A percentile compares a stretch with the other conserved stretches of the same genome.
Conservation (phyloP, 2,113 vertebrate genomes). For the Pimephales promelas region DNA sequence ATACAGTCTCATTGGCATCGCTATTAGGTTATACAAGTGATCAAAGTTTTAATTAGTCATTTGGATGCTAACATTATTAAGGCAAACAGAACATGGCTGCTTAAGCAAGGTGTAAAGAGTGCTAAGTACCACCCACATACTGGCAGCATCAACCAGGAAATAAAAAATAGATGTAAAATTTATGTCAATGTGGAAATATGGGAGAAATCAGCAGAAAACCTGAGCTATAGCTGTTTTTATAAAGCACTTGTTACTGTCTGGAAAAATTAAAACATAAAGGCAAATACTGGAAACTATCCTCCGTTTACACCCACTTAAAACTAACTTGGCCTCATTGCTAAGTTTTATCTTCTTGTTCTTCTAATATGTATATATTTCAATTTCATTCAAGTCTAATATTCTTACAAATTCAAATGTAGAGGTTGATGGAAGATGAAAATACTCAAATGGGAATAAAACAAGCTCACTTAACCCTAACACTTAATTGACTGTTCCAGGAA, state of each 20-base stretch:
- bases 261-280: neutral
- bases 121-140: constrained; percentile 30
- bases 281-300: neutral
- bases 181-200: neutral
- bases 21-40: neutral
- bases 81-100: neutral
- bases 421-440: neutral
- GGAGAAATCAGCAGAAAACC: neutral
- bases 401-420: neutral
- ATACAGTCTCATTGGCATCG: neutral
- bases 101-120: constrained; percentile 9
- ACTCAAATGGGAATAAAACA: neutral
- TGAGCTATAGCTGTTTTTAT: neutral
- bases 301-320: neutral
- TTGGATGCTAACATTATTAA: constrained; percentile 47
- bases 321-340: neutral
- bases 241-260: neutral
- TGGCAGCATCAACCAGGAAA: constrained; percentile 16
- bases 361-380: neutral
- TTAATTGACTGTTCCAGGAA: neutral
- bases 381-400: neutral
- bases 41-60: constrained; percentile 51
- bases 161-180: neutral
- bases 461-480: neutral
- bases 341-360: neutral